Percentiles rank a stretch among this genome's conserved stretches.
These are phyloP conservation scores for Drosophila paranaensis DNA, from an alignment of 2,888 invertebrate species.

Conservation along the genomic window DNA sequence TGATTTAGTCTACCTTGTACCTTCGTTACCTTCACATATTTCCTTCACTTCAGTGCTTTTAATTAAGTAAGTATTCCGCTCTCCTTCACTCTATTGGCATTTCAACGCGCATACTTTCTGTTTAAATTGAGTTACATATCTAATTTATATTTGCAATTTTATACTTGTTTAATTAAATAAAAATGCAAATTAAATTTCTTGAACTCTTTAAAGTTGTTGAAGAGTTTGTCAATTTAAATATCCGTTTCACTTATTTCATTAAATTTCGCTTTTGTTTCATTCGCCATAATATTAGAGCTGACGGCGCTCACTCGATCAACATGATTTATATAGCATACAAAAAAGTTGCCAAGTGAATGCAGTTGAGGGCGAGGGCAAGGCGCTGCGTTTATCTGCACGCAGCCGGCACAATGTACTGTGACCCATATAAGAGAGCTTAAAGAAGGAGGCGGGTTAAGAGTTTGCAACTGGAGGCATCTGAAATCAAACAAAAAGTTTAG, in stretches of 20 bases:
- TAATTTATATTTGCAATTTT: neutral
- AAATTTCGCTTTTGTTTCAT: conserved; percentile 15
- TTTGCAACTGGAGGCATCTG: conserved; percentile 48
- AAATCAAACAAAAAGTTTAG: conserved; percentile 73
- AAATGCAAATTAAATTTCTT: neutral
- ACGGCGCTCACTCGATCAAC: conserved; percentile 68
- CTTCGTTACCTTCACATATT: neutral
- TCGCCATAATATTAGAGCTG: conserved; percentile 59
- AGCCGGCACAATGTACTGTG: conserved; percentile 39
- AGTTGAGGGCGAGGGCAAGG: conserved; percentile 28
- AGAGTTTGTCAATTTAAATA: neutral
- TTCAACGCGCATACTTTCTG: neutral
- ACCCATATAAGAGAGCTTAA: conserved; percentile 46
- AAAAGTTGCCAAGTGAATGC: conserved; percentile 38
- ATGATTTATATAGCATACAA: conserved; percentile 67
- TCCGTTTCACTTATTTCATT: conserved; percentile 9
- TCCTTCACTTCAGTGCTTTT: neutral
- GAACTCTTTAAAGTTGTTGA: neutral
- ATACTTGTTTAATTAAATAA: neutral
- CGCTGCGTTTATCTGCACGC: conserved; percentile 44
- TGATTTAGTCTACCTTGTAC: neutral
- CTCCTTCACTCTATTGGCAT: too few relatives aligned
- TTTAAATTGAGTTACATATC: neutral
- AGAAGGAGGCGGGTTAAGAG: conserved; percentile 11
- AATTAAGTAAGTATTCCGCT: too few relatives aligned